phyloP scores from a whole-genome alignment of 1,140 invertebrate species.

The Thrips palmi region DNA sequence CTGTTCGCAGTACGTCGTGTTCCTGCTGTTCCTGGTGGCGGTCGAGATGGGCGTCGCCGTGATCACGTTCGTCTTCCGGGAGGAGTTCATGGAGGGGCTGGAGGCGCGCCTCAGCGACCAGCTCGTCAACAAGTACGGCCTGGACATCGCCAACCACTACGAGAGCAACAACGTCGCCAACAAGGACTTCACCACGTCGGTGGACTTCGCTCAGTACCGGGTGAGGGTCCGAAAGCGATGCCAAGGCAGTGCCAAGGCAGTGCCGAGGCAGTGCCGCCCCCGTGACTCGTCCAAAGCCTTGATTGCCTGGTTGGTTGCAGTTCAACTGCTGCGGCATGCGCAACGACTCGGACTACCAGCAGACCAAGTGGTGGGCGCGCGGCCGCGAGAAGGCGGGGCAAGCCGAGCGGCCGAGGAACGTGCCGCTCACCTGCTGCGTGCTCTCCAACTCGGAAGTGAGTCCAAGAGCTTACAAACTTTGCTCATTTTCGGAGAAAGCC shows the following conservation, averaged over 20 bases:
- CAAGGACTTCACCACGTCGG: conserved; percentile 17
- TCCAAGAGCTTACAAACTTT: conserved; percentile 3
- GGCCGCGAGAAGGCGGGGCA: conserved; percentile 5
- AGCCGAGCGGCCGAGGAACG: no score
- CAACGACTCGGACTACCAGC: conserved; percentile 18
- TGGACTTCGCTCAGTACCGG: conserved; percentile 21
- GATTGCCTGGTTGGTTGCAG: conserved; percentile 18
- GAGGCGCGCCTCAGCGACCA: conserved; percentile 16
- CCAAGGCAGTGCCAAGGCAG: no score
- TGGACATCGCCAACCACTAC: no score
- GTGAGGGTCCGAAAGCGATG: no score
- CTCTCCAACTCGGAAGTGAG: conserved; percentile 13
- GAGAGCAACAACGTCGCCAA: conserved; percentile 1
- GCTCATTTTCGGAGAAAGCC: neutral
- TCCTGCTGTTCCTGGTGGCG: conserved; percentile 21
- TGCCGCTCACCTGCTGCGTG: conserved; percentile 17
- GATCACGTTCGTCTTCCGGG: conserved; percentile 12
- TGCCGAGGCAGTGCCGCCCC: no score
- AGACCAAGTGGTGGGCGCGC: conserved; percentile 18
- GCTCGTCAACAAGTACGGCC: conserved; percentile 17
- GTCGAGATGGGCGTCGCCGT: conserved; percentile 7
- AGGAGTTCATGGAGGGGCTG: conserved; percentile 12
- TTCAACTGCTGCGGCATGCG: conserved; percentile 25
- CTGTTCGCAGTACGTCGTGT: conserved; percentile 21
- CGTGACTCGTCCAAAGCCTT: no score